Base-by-base conservation (phyloP, 1,140 invertebrate species). In the Elysia chlorotica region DNA sequence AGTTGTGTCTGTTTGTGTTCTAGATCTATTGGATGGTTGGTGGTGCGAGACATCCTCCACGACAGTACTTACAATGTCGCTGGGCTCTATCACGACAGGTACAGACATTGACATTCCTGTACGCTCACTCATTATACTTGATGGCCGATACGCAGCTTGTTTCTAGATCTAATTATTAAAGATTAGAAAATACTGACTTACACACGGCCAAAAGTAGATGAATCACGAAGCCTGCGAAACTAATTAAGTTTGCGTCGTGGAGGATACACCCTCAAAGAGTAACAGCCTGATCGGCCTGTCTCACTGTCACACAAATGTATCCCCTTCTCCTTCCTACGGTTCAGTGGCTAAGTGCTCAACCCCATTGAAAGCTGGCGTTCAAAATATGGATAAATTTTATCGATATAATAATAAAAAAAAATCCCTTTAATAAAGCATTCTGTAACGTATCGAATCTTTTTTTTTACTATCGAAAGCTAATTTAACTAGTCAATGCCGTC, bases 31-130 rank as follows among this genome's bases (percentile, higher is more conserved):
- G n/a, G n/a, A n/a, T n/a, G n/a, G n/a, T n/a, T n/a, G n/a, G n/a
- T n/a, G n/a, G n/a, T 62, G 66, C 48, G 70, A 54, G 75, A 77
- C 59, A 74, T 74, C 78, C 78, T 78, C 66, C 65, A 73, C 70
- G 71, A 76, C 74, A 73, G 70, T 66, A 62, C 71, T 73, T 31
- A 69, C 74, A 33, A 63, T 66, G 65, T 61, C 71, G 37, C 41
- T 37, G 38, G 63, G 54, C n/a, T 66, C 71, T 41, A 65, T 73
- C 63, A 66, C 65, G 31, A 61, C 71, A 66, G 65, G 63, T 54
- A 66, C 62, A 28, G 65, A 23, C 48, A 65, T 57, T 63, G 65
- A 23, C 48, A 65, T 57, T 63, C 61, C 61, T 33, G 41, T 56
- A 56, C 53, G 66, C 38, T 73, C 71, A 59, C 63, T 61, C 71